phyloP scores from a whole-genome alignment of 2,888 invertebrate genomes.

The Eudemis profundana region DNA sequence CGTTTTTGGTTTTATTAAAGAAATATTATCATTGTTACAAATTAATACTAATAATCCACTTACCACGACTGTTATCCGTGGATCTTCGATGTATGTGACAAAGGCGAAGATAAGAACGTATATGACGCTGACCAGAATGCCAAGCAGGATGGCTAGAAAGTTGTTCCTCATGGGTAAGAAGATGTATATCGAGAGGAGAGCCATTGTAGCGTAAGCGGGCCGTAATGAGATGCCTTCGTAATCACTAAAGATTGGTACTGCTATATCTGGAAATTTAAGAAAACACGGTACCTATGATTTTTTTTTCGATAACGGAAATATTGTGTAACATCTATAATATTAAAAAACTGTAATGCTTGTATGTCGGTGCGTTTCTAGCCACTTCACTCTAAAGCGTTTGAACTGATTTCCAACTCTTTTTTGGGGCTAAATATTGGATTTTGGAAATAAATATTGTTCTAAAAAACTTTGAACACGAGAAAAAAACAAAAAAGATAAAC shows the following conservation, averaged over 20 bases:
- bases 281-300: background rate
- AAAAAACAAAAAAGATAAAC: too few relatives aligned
- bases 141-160: constrained; percentile 88
- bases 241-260: constrained; percentile 87
- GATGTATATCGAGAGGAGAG: constrained; percentile 92
- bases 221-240: constrained; percentile 82
- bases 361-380: too few relatives aligned
- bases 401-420: too few relatives aligned
- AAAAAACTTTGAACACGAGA: too few relatives aligned
- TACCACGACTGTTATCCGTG: constrained; percentile 69
- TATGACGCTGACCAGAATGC: constrained; percentile 87
- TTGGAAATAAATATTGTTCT: too few relatives aligned
- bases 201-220: constrained; percentile 89
- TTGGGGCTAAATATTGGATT: too few relatives aligned
- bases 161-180: constrained; percentile 93
- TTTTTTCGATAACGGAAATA: too few relatives aligned
- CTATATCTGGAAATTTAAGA: constrained; percentile 87
- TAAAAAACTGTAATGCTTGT: too few relatives aligned
- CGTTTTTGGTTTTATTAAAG: too few relatives aligned
- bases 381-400: too few relatives aligned
- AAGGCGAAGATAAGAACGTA: constrained; percentile 84
- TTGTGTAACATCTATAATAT: too few relatives aligned
- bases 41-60: constrained; percentile 51
- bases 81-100: constrained; percentile 68
- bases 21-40: too few relatives aligned